Conservation (phyloP, 2,888 invertebrate genomes). For the Synergus itoensis region DNA sequence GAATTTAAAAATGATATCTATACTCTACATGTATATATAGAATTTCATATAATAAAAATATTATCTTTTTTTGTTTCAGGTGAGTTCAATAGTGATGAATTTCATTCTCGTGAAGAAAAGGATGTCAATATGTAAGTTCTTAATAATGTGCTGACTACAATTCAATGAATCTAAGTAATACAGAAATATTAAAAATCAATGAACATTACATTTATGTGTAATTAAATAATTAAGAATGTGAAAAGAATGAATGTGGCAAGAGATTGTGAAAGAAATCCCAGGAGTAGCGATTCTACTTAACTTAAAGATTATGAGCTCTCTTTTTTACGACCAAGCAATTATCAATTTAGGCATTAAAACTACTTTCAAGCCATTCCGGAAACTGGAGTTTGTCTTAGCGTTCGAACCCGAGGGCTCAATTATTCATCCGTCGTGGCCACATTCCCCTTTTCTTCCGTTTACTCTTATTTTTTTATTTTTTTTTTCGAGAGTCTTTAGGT, state of each 20-base stretch:
- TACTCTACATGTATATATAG: neutral
- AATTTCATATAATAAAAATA: neutral
- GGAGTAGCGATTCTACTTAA: constrained; percentile 37
- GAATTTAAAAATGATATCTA: too few species aligned
- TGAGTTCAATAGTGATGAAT: neutral
- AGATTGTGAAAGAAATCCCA: constrained; percentile 35
- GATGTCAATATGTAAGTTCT: neutral
- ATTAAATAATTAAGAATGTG: neutral
- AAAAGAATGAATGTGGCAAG: constrained; percentile 5
- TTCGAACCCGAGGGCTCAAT: constrained; percentile 64
- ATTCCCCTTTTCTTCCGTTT: constrained; percentile 55
- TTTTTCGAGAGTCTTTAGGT: constrained; percentile 51
- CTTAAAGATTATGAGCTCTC: constrained; percentile 23
- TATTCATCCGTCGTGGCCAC: constrained; percentile 63
- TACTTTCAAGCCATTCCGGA: constrained; percentile 36
- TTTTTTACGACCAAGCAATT: constrained; percentile 30
- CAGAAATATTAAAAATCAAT: too few species aligned
- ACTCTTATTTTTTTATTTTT: constrained; percentile 52
- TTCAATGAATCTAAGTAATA: constrained; percentile 11
- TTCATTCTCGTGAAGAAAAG: neutral
- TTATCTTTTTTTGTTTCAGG: constrained; percentile 18
- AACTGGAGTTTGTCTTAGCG: constrained; percentile 60
- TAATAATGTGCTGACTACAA: neutral
- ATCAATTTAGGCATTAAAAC: constrained; percentile 36
- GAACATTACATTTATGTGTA: neutral